A percentile compares a stretch with the other conserved stretches of the same genome.
These are phyloP conservation scores for Nematostella vectensis DNA, from an alignment of 92 coral and sea anemone species.

Conservation along the genomic window DNA sequence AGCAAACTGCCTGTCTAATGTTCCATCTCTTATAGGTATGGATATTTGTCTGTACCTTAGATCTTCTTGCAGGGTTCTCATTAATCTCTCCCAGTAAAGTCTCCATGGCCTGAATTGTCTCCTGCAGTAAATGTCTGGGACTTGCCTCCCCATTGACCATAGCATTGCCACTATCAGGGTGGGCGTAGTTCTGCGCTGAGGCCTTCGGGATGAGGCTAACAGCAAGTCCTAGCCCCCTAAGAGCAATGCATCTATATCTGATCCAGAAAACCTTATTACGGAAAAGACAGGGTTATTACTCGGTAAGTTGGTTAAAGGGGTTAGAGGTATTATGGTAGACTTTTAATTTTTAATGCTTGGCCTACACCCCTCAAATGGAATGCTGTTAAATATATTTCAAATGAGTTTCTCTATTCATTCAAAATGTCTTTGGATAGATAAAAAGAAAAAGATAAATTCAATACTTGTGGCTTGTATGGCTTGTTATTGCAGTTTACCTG, in stretches of 20 bases:
- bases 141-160: conserved; percentile 25
- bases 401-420: no score
- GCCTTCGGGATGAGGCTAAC: conserved; percentile 54
- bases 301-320: not conserved
- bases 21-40: no score
- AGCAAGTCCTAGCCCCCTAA: conserved; percentile 63
- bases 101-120: conserved; percentile 33
- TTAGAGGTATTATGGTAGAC: no score
- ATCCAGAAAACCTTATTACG: conserved; percentile 72
- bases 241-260: conserved; percentile 53
- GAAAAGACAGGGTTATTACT: not conserved
- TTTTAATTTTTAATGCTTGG: no score
- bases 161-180: conserved; percentile 8
- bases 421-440: no score
- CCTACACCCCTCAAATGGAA: no score
- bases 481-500: no score
- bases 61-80: conserved; percentile 35
- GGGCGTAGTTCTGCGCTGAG: conserved; percentile 34
- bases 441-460: no score
- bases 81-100: conserved; percentile 45
- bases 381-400: no score
- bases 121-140: conserved; percentile 26
- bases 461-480: no score
- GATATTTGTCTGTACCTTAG: conserved; percentile 32
- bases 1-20: no score